Evolutionary conservation across 2,113 vertebrate genomes (phyloP).

Genomic region (Aix galericulata): DNA sequence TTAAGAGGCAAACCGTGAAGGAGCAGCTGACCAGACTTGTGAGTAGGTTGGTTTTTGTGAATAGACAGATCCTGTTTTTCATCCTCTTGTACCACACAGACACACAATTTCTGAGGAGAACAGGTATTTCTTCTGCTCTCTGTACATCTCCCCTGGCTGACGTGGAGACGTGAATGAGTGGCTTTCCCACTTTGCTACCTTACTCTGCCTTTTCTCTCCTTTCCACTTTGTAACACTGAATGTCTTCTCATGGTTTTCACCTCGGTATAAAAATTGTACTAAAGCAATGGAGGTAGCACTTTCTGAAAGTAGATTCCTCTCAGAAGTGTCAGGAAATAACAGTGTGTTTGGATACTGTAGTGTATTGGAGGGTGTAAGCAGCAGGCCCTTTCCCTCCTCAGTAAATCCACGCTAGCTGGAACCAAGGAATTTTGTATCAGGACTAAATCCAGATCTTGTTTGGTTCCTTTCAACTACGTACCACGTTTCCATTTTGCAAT

Average conservation of each 20-base stretch:
- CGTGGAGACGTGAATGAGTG: background rate
- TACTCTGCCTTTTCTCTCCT: background rate
- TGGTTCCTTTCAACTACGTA: background rate
- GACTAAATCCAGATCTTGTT: background rate
- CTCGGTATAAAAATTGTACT: background rate
- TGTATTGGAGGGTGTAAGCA: fast-evolving
- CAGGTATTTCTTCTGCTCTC: background rate
- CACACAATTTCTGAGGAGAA: background rate
- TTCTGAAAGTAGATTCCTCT: background rate
- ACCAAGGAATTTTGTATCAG: background rate
- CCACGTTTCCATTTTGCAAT: background rate
- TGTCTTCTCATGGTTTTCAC: background rate
- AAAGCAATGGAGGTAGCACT: background rate
- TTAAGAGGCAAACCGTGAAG: background rate
- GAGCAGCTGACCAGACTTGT: background rate
- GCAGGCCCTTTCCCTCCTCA: background rate
- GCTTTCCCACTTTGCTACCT: background rate
- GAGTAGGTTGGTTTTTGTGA: background rate
- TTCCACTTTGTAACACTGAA: background rate
- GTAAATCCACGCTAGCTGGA: background rate
- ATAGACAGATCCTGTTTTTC: background rate
- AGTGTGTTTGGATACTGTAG: background rate
- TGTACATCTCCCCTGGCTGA: background rate
- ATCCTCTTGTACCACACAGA: background rate
- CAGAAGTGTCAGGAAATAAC: background rate